phyloP scores from a whole-genome alignment of 1,140 invertebrate species.

The Luehdorfia chinensis region DNA sequence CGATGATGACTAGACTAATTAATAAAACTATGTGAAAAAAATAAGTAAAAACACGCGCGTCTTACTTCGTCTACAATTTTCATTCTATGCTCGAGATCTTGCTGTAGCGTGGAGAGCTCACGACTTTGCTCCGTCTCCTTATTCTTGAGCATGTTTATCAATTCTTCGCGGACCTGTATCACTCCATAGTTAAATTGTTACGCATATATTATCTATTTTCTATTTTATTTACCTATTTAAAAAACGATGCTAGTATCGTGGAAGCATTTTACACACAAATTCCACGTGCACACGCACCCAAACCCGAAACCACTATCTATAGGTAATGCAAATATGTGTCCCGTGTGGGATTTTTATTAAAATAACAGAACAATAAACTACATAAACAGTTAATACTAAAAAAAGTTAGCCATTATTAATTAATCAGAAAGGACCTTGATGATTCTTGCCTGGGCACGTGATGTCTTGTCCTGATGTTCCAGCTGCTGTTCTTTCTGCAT shows the following conservation, averaged over 20 bases:
- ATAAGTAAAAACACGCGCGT: constrained; percentile 33
- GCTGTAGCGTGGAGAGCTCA: constrained; percentile 51
- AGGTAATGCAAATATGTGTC: no score
- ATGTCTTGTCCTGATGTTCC: constrained; percentile 74
- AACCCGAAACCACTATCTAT: no score
- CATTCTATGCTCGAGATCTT: constrained; percentile 66
- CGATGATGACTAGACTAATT: no score
- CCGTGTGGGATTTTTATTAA: no score
- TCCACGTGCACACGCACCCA: no score
- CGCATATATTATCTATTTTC: no score
- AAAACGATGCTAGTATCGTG: no score
- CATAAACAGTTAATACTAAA: no score
- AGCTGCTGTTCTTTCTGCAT: constrained; percentile 73
- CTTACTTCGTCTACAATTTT: constrained; percentile 71
- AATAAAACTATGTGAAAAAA: constrained; percentile 22
- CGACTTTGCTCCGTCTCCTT: constrained; percentile 68
- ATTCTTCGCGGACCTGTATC: constrained; percentile 68
- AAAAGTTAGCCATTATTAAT: background rate
- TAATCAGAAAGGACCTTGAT: constrained; percentile 60
- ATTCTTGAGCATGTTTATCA: constrained; percentile 73
- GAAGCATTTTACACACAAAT: no score
- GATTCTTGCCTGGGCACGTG: constrained; percentile 73
- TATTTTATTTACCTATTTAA: no score
- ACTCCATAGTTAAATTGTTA: constrained; percentile 16
- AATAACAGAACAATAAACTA: constrained; percentile 19